Evolutionary conservation across 37 sponge, comb jelly and placozoan genomes (phyloP).

Genomic region (Oscarella lobularis): DNA sequence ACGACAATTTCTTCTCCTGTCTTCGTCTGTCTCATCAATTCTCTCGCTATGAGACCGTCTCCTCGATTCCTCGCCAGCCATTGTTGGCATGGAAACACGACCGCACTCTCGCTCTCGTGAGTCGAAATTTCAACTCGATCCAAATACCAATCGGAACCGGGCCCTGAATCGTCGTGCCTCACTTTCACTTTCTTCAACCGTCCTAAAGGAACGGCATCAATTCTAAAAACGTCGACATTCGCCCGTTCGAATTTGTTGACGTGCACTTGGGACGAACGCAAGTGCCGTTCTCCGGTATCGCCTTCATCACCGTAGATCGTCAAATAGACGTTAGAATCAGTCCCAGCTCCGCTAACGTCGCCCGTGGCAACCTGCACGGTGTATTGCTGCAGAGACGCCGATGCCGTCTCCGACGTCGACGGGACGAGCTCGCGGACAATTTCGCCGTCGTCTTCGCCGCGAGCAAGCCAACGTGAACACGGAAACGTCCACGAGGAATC

Average conservation of each 20-base stretch:
- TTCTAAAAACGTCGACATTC: background rate
- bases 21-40: background rate
- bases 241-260: background rate
- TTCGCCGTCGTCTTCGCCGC: background rate
- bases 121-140: slow-evolving; percentile 18
- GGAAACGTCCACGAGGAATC: background rate
- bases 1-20: background rate
- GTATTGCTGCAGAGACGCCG: background rate
- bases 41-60: slow-evolving; percentile 6
- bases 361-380: slow-evolving; percentile 29
- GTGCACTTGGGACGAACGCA: background rate
- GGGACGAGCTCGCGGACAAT: background rate
- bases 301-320: slow-evolving; percentile 39
- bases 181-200: slow-evolving; percentile 10
- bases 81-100: slow-evolving; percentile 5
- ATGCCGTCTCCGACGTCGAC: background rate
- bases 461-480: background rate
- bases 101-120: background rate
- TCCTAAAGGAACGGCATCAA: background rate
- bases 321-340: slow-evolving; percentile 55
- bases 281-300: slow-evolving; percentile 20
- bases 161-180: slow-evolving; percentile 54
- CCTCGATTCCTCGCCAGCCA: slow-evolving; percentile 9
- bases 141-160: slow-evolving; percentile 46
- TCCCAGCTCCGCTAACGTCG: slow-evolving; percentile 57